Conservation (phyloP, 2,888 invertebrate species). For the Pogonocherus hispidulus region DNA sequence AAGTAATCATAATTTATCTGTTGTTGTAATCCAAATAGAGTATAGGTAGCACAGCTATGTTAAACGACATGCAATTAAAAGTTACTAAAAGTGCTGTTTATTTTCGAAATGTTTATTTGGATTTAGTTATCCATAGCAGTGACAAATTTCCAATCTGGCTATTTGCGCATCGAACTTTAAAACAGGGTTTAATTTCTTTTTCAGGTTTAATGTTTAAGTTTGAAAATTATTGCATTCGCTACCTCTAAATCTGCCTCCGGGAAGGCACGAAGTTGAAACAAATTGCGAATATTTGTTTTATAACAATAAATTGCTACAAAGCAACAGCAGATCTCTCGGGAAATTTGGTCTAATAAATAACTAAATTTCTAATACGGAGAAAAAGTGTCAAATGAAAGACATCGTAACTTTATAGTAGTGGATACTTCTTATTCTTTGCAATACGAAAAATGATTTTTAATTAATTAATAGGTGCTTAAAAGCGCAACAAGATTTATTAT, state of each 20-base stretch:
- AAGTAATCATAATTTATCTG: too few species aligned
- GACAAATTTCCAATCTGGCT: not conserved
- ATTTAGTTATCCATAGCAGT: not conserved
- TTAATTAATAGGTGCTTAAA: too few species aligned
- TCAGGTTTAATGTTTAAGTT: not conserved
- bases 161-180: not conserved
- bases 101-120: constrained; percentile 31
- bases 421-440: too few species aligned
- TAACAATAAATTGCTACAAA: not conserved
- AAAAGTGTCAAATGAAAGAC: too few species aligned
- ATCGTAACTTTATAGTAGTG: too few species aligned
- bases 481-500: too few species aligned
- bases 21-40: too few species aligned
- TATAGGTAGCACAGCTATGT: too few species aligned
- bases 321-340: too few species aligned
- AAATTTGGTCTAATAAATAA: too few species aligned
- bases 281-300: not conserved
- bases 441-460: too few species aligned
- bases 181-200: not conserved
- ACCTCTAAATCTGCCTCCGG: not conserved
- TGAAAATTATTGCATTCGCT: not conserved
- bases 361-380: too few species aligned
- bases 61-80: constrained; percentile 23
- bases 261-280: not conserved
- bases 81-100: constrained; percentile 20